Evolutionary conservation across 2,888 invertebrate genomes (phyloP).

Genomic region (Andrena chrysosceles): DNA sequence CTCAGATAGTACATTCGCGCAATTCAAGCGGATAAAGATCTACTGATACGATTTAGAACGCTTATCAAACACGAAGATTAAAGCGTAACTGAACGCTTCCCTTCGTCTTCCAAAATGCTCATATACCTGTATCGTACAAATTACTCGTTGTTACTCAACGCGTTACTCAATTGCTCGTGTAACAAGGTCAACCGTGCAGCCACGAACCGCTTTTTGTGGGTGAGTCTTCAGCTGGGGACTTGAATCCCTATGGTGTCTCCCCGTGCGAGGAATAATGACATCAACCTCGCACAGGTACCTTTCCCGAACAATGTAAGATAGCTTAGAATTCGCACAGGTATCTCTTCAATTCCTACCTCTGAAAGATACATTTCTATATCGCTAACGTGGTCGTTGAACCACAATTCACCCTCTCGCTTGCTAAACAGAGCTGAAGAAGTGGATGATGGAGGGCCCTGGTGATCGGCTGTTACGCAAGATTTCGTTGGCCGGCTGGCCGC

Average conservation of each 20-base stretch:
- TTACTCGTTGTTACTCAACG: constrained; percentile 45
- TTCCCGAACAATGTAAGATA: not conserved
- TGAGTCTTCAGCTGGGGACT: constrained; percentile 18
- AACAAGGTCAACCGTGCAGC: constrained; percentile 49
- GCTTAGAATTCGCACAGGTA: too few relatives aligned
- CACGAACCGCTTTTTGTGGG: constrained; percentile 55
- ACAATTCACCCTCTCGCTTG: not conserved
- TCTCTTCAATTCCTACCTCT: too few relatives aligned
- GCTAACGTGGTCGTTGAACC: not conserved
- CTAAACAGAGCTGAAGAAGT: not conserved
- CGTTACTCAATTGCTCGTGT: constrained; percentile 59
- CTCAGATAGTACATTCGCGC: not conserved
- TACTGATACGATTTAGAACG: not conserved
- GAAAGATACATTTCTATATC: not conserved
- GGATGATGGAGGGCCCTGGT: not conserved
- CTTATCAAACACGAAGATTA: not conserved
- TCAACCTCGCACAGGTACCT: not conserved
- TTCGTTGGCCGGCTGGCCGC: constrained; percentile 55
- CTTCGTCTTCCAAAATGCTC: not conserved
- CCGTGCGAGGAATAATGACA: constrained; percentile 8
- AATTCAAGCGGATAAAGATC: not conserved
- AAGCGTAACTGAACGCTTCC: not conserved
- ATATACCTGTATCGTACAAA: constrained; percentile 14
- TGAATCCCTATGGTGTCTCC: constrained; percentile 5
- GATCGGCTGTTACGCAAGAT: constrained; percentile 74